A percentile compares a stretch with the other conserved stretches of the same genome.
Conservation (phyloP, 1,140 invertebrate species). For the Odontomachus brunneus region DNA sequence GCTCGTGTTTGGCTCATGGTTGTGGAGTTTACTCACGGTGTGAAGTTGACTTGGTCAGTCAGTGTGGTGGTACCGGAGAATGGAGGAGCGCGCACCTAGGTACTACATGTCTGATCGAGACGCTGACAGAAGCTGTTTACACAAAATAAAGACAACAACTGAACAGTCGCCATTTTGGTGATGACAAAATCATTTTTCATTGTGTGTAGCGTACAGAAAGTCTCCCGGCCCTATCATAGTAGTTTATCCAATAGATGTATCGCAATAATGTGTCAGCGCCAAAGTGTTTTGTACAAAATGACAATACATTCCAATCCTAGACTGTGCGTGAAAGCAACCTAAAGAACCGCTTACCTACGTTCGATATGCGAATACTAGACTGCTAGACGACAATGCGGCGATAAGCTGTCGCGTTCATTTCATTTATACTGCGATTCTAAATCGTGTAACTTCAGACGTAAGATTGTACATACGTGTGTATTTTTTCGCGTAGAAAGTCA, state of each 20-base stretch:
- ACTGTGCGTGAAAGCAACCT: conserved; percentile 60
- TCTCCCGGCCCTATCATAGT: conserved; percentile 72
- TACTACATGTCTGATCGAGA: conserved; percentile 84
- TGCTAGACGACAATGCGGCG: conserved; percentile 52
- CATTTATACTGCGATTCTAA: background rate
- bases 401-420: background rate
- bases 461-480: background rate
- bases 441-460: background rate
- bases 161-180: conserved; percentile 81
- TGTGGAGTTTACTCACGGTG: conserved; percentile 83
- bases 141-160: conserved; percentile 85
- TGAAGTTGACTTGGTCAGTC: conserved; percentile 83
- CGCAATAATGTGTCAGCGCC: conserved; percentile 72
- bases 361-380: conserved; percentile 67
- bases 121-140: conserved; percentile 84
- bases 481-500: too few species aligned
- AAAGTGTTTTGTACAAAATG: conserved; percentile 68
- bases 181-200: conserved; percentile 72
- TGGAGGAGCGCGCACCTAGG: conserved; percentile 83
- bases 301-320: conserved; percentile 65
- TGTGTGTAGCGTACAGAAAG: conserved; percentile 74
- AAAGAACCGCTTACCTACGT: conserved; percentile 55
- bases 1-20: conserved; percentile 74
- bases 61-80: conserved; percentile 82
- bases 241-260: conserved; percentile 68